Evolutionary conservation across 2,797 vertebrate genomes (phyloP).

Genomic region (Microctenopoma lineatum): DNA sequence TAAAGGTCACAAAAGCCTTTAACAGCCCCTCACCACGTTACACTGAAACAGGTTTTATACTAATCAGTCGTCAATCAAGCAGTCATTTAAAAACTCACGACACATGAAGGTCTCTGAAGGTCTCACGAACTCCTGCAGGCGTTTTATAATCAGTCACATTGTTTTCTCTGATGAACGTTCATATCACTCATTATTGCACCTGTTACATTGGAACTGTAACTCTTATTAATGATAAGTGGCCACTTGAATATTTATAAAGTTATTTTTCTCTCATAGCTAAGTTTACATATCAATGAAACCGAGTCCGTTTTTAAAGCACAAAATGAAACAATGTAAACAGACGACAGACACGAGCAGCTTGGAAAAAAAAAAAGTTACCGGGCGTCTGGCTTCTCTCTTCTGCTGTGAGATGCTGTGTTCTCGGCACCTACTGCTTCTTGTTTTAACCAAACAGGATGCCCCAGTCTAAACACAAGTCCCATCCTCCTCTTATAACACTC

Average conservation of each 20-base stretch:
- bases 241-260: slow-evolving; percentile 39
- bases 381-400: slow-evolving; percentile 66
- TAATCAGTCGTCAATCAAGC: too few species aligned
- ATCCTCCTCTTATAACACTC: slow-evolving; percentile 50
- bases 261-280: slow-evolving; percentile 11
- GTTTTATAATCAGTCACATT: not conserved
- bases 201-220: not conserved
- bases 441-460: slow-evolving; percentile 70
- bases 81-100: too few species aligned
- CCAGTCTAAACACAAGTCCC: slow-evolving; percentile 71
- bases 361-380: slow-evolving; percentile 53
- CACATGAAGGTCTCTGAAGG: too few species aligned
- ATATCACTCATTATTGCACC: not conserved
- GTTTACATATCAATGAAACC: slow-evolving; percentile 25
- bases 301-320: slow-evolving; percentile 27
- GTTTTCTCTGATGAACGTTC: slow-evolving; percentile 1
- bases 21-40: too few species aligned
- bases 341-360: slow-evolving; percentile 33
- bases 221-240: slow-evolving; percentile 27
- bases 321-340: slow-evolving; percentile 50
- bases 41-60: too few species aligned
- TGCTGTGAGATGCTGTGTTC: slow-evolving; percentile 31
- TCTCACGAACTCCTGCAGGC: too few species aligned
- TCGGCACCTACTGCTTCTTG: slow-evolving; percentile 42
- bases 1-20: too few species aligned